These are phyloP conservation scores for Patiria miniata DNA, from an alignment of 35 echinoderm and acorn worm species.

Conservation along the genomic window DNA sequence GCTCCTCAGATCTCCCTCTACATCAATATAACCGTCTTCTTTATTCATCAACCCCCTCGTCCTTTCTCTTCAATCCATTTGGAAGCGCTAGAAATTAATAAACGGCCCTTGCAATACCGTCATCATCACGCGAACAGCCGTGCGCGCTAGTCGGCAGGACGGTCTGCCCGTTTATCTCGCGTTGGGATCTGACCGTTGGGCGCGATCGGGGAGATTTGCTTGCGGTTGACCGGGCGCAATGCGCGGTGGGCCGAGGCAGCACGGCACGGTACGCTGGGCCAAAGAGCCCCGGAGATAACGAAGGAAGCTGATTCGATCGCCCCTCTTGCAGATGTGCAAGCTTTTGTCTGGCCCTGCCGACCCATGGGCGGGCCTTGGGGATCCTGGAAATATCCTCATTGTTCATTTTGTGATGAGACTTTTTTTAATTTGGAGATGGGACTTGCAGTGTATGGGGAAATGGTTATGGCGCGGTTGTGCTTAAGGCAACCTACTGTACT, in stretches of 20 bases:
- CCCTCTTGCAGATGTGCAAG: conserved; percentile 2
- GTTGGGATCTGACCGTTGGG: no score
- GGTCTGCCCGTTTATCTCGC: conserved; percentile 18
- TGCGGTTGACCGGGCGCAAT: conserved; percentile 1
- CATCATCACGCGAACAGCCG: no score
- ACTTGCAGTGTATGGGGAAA: background rate
- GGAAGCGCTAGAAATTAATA: background rate
- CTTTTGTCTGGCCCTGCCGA: background rate
- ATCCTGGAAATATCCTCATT: background rate
- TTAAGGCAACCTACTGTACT: no score
- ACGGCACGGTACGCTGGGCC: no score
- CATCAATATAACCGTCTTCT: background rate
- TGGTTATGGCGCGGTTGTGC: no score
- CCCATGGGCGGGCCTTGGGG: background rate
- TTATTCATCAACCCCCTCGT: background rate
- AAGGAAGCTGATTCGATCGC: background rate
- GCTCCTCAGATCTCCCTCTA: background rate
- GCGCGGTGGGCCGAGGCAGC: background rate
- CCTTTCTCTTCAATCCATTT: conserved; percentile 5
- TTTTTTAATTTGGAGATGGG: conserved; percentile 15
- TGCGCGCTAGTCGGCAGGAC: no score
- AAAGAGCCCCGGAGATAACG: background rate
- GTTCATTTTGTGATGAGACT: background rate
- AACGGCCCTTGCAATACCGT: no score
- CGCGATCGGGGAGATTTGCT: background rate